Evolutionary conservation across 2,888 invertebrate genomes (phyloP), one percentile per base, ranked within the genome.

Genomic region (Lasioglossum figueresi): DNA sequence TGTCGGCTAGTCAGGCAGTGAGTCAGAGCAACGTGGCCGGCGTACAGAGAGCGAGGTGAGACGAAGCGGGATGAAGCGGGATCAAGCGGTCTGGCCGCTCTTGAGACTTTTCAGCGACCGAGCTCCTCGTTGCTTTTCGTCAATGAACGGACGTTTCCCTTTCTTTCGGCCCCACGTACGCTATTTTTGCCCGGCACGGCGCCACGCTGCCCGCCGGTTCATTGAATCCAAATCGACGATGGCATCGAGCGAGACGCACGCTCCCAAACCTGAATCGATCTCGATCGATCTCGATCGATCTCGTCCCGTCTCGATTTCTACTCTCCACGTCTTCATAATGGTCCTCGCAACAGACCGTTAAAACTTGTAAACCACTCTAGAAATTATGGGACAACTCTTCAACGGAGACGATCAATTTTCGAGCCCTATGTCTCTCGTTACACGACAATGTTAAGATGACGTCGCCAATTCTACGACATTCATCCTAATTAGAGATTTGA

Each of bases 141-240:
- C 82, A 84, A 84, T 84, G 82, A 84, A 84, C 78, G 78, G 70
- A 78, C 82, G 74, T 81, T 82, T 82, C 77, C 81, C 77, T 80
- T 76, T 81, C 76, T 76, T 76, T 76, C 56, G 31, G 45, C 27
- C n/a, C 31, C 40, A 48, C 79, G 74, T n/a, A 43, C 34, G 56
- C 80, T 80, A 75, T 80, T 80, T 71, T 82, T 82, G 66, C 63
- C 63, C 66, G 4, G n/a, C n/a, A 0, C 40, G 31, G 48, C 63
- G 68, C 77, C 48, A 37, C 79, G 40, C 72, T 37, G 59, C 73
- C 27, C 37, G 73, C 23, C 68, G 0, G 37, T 68, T 68, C 68
- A 77, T 45, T 31, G 76, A 23, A 76, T 76, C 63, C 43, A 40
- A 76, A 31, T 31, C 4, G 19, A 4, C 1, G 31, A 34, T 16